Percentiles rank a stretch among this genome's conserved stretches.
These are phyloP conservation scores for Alouatta palliata DNA, from an alignment of 2,113 vertebrate genomes.

Conservation along the genomic window DNA sequence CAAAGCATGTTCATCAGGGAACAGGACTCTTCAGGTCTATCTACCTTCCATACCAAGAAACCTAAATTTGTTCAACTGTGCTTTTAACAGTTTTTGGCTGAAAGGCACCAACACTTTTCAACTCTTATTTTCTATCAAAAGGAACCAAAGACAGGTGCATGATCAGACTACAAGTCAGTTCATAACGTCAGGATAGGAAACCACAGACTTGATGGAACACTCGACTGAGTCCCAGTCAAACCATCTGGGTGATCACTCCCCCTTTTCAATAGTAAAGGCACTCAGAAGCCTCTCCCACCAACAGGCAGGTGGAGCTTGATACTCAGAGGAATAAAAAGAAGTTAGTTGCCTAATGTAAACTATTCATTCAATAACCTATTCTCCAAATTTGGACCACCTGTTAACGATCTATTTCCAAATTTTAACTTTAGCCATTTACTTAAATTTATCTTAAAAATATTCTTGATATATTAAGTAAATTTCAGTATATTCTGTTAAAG, in stretches of 20 bases:
- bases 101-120: neutral
- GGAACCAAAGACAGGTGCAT: neutral
- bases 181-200: neutral
- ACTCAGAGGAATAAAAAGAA: neutral
- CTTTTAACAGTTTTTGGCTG: neutral
- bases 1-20: neutral
- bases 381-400: slow-evolving; percentile 5
- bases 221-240: neutral
- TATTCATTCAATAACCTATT: neutral
- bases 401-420: neutral
- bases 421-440: slow-evolving; percentile 2
- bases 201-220: neutral
- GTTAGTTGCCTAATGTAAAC: neutral
- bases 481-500: neutral
- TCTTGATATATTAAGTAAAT: slow-evolving; percentile 1
- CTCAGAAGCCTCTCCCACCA: neutral
- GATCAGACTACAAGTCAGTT: neutral
- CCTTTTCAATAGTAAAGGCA: neutral
- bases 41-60: neutral
- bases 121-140: slow-evolving; percentile 14
- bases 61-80: neutral
- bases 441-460: slow-evolving; percentile 16
- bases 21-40: neutral
- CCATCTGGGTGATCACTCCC: neutral
- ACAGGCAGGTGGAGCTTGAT: neutral